Evolutionary conservation across 2,888 invertebrate genomes (phyloP), one percentile per base, ranked within the genome.

Genomic region (Cryptocheilus praepositus): DNA sequence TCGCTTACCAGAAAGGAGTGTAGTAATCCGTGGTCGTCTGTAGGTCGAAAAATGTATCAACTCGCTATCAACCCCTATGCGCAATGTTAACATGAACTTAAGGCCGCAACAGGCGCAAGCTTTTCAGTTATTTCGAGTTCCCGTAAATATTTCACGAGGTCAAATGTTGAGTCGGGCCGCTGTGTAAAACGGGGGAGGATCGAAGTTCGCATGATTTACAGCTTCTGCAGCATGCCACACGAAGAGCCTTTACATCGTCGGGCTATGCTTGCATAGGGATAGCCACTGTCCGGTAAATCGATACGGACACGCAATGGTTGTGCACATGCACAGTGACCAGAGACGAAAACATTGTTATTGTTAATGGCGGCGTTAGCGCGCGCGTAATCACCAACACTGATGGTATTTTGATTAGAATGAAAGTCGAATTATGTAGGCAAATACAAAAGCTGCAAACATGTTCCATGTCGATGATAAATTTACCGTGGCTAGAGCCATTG

Each of bases 241-340:
- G 68, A 66, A 69, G 72, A 67, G 76, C 62, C 45, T 56, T 61
- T 61, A 66, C 58, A 74, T n/a, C n/a, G 70, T 59, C 52, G 56
- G 63, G 52, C 63, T 55, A 57, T 66, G 67, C 67, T 71, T 76
- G 70, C 67, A 74, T 54, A 74, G 76, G 76, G 70, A 81, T 80
- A 82, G 76, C 81, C 84, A 80, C 74, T 85, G 84, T 80, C 85
- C 81, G 63, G 70, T 73, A 66, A 84, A 85, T 85, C 85, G 85
- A 85, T 85, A 85, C 70, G 61, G 45, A 75, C 73, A 75, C 73
- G 74, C 75, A 77, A 67, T 60, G 53, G 58, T 69, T 49, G 66
- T 51, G 64, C 74, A 71, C 69, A 73, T 67, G 74, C 73, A 76
- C 49, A 5, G 49, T 71, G 67, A 73, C 67, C 25, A 18, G 46